These are phyloP conservation scores for Eustalomyia histrio DNA, from an alignment of 2,888 invertebrate genomes.

Conservation along the genomic window DNA sequence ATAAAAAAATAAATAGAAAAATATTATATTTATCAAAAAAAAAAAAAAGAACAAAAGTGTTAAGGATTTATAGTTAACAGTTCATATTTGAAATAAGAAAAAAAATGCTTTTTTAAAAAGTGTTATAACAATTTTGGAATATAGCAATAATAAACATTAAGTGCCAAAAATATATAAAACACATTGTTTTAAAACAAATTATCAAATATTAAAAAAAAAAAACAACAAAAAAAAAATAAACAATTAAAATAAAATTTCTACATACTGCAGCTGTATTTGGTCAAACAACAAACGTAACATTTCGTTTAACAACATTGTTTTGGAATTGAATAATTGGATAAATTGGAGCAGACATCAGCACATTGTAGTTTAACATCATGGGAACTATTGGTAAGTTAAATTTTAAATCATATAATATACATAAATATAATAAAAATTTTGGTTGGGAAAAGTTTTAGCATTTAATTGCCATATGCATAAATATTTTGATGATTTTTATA, in stretches of 20 bases:
- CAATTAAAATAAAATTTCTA: background rate
- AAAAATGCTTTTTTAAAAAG: background rate
- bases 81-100: background rate
- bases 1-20: constrained; percentile 16
- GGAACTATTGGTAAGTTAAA: constrained; percentile 61
- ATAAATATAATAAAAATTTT: too few relatives aligned
- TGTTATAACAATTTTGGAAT: background rate
- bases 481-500: too few relatives aligned
- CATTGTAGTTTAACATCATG: constrained; percentile 38
- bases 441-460: too few relatives aligned
- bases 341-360: constrained; percentile 9
- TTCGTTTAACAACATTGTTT: background rate
- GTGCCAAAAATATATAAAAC: constrained; percentile 27
- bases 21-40: background rate
- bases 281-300: background rate
- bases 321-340: background rate
- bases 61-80: background rate
- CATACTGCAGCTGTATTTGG: constrained; percentile 16
- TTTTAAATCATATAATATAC: background rate
- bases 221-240: constrained; percentile 1
- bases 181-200: background rate
- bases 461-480: too few relatives aligned
- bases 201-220: background rate
- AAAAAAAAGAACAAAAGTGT: background rate
- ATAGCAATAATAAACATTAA: background rate